Conservation (phyloP, 1,140 invertebrate genomes). For the Acromyrmex heyeri region DNA sequence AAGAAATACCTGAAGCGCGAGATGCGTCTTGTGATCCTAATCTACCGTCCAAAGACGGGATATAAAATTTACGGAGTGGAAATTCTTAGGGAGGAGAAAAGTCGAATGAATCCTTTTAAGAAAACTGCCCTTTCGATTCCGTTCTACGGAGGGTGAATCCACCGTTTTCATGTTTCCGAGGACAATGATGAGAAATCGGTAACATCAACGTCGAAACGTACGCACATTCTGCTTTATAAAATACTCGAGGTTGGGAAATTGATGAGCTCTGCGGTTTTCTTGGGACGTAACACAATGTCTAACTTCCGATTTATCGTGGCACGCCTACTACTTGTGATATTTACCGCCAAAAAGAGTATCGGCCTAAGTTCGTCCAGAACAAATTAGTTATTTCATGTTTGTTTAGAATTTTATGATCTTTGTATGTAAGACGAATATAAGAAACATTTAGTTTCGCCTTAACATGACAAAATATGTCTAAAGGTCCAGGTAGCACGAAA, state of each 20-base stretch:
- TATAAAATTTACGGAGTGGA: conserved; percentile 52
- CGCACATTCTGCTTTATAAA: neutral
- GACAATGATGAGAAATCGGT: conserved; percentile 37
- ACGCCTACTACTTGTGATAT: conserved; percentile 7
- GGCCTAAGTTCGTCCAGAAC: neutral
- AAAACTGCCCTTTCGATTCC: conserved; percentile 15
- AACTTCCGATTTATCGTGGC: neutral
- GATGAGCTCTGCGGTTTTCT: neutral
- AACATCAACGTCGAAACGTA: neutral
- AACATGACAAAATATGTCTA: neutral
- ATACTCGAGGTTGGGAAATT: neutral
- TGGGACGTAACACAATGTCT: conserved; percentile 15
- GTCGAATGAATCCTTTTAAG: conserved; percentile 32
- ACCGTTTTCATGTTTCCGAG: conserved; percentile 21
- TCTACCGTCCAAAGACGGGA: conserved; percentile 44
- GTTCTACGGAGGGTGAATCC: neutral
- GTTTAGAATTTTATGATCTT: neutral
- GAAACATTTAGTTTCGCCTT: neutral
- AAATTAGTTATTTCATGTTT: conserved; percentile 6
- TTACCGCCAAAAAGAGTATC: neutral
- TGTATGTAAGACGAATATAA: neutral
- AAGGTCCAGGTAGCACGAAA: no score
- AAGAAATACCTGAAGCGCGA: conserved; percentile 14
- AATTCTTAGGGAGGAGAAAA: conserved; percentile 31
- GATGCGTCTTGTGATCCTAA: conserved; percentile 39